phyloP scores from a whole-genome alignment of 2,797 vertebrate species.

The Meda fulgida region DNA sequence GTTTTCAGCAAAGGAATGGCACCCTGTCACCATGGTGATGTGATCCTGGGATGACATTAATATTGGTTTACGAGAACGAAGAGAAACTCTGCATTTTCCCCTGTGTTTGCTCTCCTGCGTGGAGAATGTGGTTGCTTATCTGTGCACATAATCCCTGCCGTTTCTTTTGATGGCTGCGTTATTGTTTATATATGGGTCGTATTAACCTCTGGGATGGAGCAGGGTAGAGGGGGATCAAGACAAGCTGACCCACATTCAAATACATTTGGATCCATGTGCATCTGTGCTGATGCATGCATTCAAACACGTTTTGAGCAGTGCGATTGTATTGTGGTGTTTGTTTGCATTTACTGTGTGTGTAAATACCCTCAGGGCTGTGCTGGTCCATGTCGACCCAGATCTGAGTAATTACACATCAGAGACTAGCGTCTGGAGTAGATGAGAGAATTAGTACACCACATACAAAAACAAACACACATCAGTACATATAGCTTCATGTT shows the following conservation, averaged over 20 bases:
- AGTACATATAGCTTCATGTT: background rate
- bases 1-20: slow-evolving; percentile 2
- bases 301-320: background rate
- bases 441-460: slow-evolving; percentile 46
- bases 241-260: slow-evolving; percentile 73
- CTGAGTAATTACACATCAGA: slow-evolving; percentile 76
- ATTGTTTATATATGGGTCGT: slow-evolving; percentile 56
- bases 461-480: slow-evolving; percentile 12
- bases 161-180: slow-evolving; percentile 18
- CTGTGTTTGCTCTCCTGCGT: background rate
- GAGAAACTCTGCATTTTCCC: slow-evolving; percentile 21
- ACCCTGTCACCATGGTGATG: slow-evolving; percentile 50
- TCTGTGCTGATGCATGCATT: slow-evolving; percentile 26
- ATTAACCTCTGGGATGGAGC: slow-evolving; percentile 54
- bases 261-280: slow-evolving; percentile 38
- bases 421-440: slow-evolving; percentile 66
- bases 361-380: slow-evolving; percentile 63
- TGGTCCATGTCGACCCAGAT: slow-evolving; percentile 73
- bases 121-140: background rate
- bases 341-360: slow-evolving; percentile 69
- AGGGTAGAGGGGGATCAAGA: slow-evolving; percentile 56
- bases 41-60: slow-evolving; percentile 39
- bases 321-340: slow-evolving; percentile 52
- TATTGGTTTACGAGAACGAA: slow-evolving; percentile 16
- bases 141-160: slow-evolving; percentile 3